Percentiles rank a stretch among this genome's conserved stretches.
These are phyloP conservation scores for Parnassius glacialis DNA, from an alignment of 2,888 invertebrate genomes.

Conservation along the genomic window DNA sequence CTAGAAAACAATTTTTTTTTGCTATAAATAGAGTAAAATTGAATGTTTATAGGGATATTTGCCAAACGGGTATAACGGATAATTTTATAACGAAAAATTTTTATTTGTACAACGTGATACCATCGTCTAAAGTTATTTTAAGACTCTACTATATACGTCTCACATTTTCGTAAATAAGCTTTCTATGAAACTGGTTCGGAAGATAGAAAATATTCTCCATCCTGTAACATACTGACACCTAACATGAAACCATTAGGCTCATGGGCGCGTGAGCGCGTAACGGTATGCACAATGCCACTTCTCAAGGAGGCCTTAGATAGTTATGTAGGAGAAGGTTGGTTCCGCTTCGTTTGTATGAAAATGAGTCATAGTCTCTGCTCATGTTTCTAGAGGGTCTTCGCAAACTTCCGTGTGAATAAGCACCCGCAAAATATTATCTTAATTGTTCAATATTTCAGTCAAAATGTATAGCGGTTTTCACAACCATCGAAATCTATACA, in stretches of 20 bases:
- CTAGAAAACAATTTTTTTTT: too few relatives aligned
- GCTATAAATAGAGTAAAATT: too few relatives aligned
- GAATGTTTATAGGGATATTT: too few relatives aligned
- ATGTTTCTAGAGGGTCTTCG: constrained; percentile 16
- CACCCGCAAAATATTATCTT: too few relatives aligned
- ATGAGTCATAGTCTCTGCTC: constrained; percentile 39
- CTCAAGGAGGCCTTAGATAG: constrained; percentile 23
- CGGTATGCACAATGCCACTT: constrained; percentile 30
- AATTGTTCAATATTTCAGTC: too few relatives aligned
- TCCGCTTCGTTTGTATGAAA: constrained; percentile 46
- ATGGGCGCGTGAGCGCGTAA: constrained; percentile 24
- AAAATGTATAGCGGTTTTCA: too few relatives aligned
- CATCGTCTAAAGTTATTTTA: too few relatives aligned
- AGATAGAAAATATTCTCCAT: background rate
- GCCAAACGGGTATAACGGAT: too few relatives aligned
- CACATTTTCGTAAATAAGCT: background rate
- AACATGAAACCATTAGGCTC: constrained; percentile 18
- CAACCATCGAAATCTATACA: too few relatives aligned
- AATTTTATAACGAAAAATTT: too few relatives aligned
- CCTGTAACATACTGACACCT: constrained; percentile 21
- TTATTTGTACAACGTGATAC: too few relatives aligned
- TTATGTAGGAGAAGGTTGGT: constrained; percentile 44
- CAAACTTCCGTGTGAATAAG: constrained; percentile 11
- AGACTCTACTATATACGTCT: too few relatives aligned
- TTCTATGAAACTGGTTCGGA: background rate